These are phyloP conservation scores for Camponotus floridanus DNA, from an alignment of 1,140 invertebrate species.

Conservation along the genomic window DNA sequence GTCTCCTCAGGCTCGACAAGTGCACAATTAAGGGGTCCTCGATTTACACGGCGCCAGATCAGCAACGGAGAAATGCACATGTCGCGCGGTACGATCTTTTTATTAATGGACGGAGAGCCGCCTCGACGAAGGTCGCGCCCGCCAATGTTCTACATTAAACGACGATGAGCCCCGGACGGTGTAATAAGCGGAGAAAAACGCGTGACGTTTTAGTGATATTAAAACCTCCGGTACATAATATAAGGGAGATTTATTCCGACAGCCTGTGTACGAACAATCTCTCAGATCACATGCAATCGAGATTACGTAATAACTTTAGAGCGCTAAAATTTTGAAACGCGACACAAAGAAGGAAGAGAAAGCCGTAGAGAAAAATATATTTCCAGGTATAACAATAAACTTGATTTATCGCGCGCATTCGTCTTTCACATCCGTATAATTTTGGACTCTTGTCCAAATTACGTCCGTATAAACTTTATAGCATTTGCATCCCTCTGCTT, in stretches of 20 bases:
- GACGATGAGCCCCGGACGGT: slow-evolving; percentile 49
- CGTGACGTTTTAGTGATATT: slow-evolving; percentile 53
- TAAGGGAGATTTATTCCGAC: slow-evolving; percentile 23
- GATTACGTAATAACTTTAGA: slow-evolving; percentile 24
- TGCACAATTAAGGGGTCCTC: slow-evolving; percentile 58
- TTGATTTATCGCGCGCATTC: background rate
- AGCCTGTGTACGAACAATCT: background rate
- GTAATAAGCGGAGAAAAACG: slow-evolving; percentile 50
- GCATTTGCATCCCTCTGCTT: background rate
- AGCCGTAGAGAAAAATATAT: background rate
- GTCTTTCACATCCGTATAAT: background rate
- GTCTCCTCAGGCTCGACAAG: slow-evolving; percentile 69
- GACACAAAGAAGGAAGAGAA: slow-evolving; percentile 36
- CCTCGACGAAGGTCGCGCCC: slow-evolving; percentile 69
- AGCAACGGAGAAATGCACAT: slow-evolving; percentile 69
- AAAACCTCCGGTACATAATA: slow-evolving; percentile 1
- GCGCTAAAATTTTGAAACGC: background rate
- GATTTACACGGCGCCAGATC: slow-evolving; percentile 74
- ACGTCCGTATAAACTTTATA: too few species aligned
- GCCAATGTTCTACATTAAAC: slow-evolving; percentile 72
- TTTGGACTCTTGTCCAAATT: background rate
- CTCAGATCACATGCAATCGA: background rate
- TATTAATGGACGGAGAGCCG: slow-evolving; percentile 67
- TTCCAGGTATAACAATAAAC: background rate
- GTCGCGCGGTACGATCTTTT: slow-evolving; percentile 68